Conservation (phyloP, 2,888 invertebrate species). For the Scaptomyza caliginosa region DNA sequence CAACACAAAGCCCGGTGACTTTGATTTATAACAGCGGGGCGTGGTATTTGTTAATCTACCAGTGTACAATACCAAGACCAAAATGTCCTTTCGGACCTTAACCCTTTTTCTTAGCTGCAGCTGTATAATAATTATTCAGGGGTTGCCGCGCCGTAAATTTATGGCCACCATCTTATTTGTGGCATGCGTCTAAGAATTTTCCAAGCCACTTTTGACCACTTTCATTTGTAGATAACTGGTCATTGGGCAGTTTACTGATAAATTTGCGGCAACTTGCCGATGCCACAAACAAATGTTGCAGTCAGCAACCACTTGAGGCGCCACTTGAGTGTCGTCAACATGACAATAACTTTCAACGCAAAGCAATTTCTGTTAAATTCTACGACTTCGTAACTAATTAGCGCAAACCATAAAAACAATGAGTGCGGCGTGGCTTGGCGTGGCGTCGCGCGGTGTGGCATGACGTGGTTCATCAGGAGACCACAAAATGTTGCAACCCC, state of each 20-base stretch:
- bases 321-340: constrained; percentile 45
- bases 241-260: constrained; percentile 39
- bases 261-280: constrained; percentile 26
- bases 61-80: constrained; percentile 26
- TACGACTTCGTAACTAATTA: constrained; percentile 82
- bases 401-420: constrained; percentile 81
- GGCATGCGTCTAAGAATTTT: constrained; percentile 32
- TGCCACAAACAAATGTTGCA: constrained; percentile 37
- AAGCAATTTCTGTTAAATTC: constrained; percentile 74
- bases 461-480: constrained; percentile 24
- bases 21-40: constrained; percentile 75
- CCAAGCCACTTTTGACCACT: constrained; percentile 32
- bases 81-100: constrained; percentile 36
- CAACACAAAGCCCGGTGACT: constrained; percentile 74
- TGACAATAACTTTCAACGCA: constrained; percentile 51
- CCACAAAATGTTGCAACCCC: constrained; percentile 48
- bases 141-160: constrained; percentile 42
- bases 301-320: constrained; percentile 3
- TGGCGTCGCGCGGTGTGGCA: constrained; percentile 3
- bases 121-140: constrained; percentile 68
- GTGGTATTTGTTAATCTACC: constrained; percentile 78
- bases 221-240: constrained; percentile 20
- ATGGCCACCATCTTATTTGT: constrained; percentile 56
- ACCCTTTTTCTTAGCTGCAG: constrained; percentile 32
- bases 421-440: constrained; percentile 40